These are phyloP conservation scores for Actinernus sp. DNA, from an alignment of 92 coral and sea anemone genomes.

Conservation along the genomic window DNA sequence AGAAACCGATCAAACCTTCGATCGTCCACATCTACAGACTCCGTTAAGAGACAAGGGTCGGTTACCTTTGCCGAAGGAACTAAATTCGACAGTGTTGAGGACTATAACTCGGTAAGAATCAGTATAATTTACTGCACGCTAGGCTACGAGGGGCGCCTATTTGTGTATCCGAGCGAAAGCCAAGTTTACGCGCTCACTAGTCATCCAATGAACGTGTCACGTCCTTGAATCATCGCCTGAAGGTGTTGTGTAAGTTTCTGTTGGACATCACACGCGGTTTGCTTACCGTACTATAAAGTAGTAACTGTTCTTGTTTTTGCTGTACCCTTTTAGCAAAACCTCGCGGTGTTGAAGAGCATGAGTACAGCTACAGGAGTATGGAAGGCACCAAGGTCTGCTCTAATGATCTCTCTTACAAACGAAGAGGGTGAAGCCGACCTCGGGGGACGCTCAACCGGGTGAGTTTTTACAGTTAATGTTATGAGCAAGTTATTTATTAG, in stretches of 20 bases:
- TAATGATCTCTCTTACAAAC: conserved; percentile 83
- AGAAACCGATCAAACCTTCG: conserved; percentile 56
- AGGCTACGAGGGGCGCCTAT: too few species aligned
- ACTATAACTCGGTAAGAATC: conserved; percentile 65
- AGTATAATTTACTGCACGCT: too few species aligned
- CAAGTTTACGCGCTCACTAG: too few species aligned
- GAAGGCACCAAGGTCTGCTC: conserved; percentile 65
- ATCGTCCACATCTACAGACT: conserved; percentile 20
- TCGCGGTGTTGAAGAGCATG: conserved; percentile 74
- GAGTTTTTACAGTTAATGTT: too few species aligned
- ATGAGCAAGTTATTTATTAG: too few species aligned
- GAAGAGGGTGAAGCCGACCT: conserved; percentile 74
- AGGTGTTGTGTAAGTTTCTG: too few species aligned
- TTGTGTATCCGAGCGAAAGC: too few species aligned
- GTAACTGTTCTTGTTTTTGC: conserved; percentile 7
- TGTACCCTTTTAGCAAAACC: conserved; percentile 47
- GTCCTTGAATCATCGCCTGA: too few species aligned
- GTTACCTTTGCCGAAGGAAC: conserved; percentile 89
- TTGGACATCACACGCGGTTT: too few species aligned
- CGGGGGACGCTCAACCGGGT: too few species aligned
- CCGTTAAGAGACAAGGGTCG: conserved; percentile 63
- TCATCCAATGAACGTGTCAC: too few species aligned
- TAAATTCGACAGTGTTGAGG: conserved; percentile 60
- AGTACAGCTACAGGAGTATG: conserved; percentile 60
- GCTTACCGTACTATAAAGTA: too few species aligned